Evolutionary conservation across 1,140 invertebrate genomes (phyloP).

Genomic region (Zaprionus tsacasi): DNA sequence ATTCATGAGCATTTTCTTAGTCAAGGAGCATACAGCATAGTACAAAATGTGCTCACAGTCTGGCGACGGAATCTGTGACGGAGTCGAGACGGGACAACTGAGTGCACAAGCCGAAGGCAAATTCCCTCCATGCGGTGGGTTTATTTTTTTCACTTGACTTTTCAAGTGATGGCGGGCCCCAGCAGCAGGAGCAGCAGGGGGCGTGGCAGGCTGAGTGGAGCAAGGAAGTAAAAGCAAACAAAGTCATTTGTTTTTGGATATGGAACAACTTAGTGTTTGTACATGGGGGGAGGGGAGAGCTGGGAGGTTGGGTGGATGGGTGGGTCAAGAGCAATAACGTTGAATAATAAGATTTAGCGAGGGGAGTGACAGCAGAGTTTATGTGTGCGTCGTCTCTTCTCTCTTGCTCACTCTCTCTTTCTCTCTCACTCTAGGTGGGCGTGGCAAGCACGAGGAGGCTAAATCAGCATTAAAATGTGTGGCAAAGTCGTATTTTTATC

Average conservation of each 20-base stretch:
- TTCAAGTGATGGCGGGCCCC: slow-evolving; percentile 44
- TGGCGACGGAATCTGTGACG: slow-evolving; percentile 12
- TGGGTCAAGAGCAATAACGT: slow-evolving; percentile 66
- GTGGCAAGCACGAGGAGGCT: slow-evolving; percentile 1
- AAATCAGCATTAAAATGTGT: slow-evolving; percentile 23
- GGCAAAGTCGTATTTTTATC: slow-evolving; percentile 18
- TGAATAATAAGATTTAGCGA: slow-evolving; percentile 58
- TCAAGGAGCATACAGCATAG: background rate
- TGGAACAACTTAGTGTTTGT: slow-evolving; percentile 15
- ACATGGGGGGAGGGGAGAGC: background rate
- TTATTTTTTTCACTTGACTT: slow-evolving; percentile 59
- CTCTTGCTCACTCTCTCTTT: background rate
- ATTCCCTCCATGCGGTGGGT: slow-evolving; percentile 27
- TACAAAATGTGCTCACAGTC: background rate
- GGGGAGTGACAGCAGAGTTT: slow-evolving; percentile 24
- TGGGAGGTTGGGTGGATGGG: background rate
- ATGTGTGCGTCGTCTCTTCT: background rate
- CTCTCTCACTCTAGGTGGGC: slow-evolving; percentile 12
- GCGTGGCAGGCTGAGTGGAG: background rate
- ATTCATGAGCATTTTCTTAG: slow-evolving; percentile 56
- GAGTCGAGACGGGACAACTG: slow-evolving; percentile 12
- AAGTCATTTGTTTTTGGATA: slow-evolving; percentile 68
- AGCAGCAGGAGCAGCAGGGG: background rate
- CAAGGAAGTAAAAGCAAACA: slow-evolving; percentile 54
- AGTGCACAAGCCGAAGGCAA: slow-evolving; percentile 21